Evolutionary conservation across 2,888 invertebrate genomes (phyloP), one percentile per base, ranked within the genome.

Genomic region (Oeneis ivallda): DNA sequence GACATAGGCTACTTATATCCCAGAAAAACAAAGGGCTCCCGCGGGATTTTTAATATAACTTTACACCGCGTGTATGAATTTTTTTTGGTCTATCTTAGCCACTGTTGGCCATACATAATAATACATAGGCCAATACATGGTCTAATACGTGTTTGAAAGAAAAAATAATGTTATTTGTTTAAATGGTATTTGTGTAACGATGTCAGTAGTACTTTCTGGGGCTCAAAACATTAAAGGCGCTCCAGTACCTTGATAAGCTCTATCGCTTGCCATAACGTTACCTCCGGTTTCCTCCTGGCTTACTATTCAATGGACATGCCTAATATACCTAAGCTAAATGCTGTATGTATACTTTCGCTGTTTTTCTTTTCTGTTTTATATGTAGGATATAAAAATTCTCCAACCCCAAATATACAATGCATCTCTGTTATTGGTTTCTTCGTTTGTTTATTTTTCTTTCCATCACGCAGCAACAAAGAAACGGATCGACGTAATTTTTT

Each of bases 201-300:
- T 56, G 41, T 11, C 13, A 41, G 39, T 26, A 19, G 56, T 39
- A 56, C 41, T 56, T 56, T 50, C 74, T 74, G 72, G 71, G 71
- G 77, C 71, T 79, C 80, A 80, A 81, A 83, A 81, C 82, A 81
- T 83, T 81, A 81, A 80, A 81, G 79, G 79, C 78, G 77, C 77
- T 81, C 78, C 82, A 78, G 73, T 72, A 74, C 75, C 66, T 71
- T 68, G 84, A 86, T 84, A 84, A 85, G 82, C 81, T 78, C 74
- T 74, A 80, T 76, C 69, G 39, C 47, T 15, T 17, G 71, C 75
- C 75, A 73, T 81, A 80, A 80, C 78, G 76, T 74, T 72, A 75
- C 79, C 76, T 78, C 78, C 80, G 77, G 77, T 73, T 76, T 76
- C 72, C 70, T 79, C 74, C 76, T 75, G 72, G 72, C 76, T 58